These are phyloP conservation scores for Porites lobata DNA, from an alignment of 92 coral and sea anemone species.

Conservation along the genomic window DNA sequence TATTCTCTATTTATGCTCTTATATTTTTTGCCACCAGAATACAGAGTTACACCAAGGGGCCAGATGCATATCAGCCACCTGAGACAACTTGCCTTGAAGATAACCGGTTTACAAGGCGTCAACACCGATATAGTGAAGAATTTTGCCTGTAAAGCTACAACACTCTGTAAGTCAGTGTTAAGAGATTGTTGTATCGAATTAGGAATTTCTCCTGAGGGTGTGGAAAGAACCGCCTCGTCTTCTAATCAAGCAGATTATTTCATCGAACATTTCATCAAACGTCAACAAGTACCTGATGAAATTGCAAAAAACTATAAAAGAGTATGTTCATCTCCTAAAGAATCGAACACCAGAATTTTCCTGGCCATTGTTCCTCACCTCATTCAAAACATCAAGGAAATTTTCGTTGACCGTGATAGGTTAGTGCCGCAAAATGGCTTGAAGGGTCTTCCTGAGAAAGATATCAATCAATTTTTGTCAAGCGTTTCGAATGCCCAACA, in stretches of 20 bases:
- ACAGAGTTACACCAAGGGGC: conserved; percentile 23
- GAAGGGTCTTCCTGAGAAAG: not conserved
- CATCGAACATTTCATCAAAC: not conserved
- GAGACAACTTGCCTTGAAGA: conserved; percentile 18
- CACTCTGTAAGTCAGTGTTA: not conserved
- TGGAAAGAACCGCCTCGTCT: not conserved
- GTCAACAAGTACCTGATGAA: not conserved
- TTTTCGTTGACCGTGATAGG: not conserved
- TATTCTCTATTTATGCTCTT: no score
- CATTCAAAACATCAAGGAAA: conserved; percentile 15
- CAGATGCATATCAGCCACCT: conserved; percentile 25
- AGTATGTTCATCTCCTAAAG: not conserved
- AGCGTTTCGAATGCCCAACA: not conserved
- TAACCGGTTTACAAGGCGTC: not conserved
- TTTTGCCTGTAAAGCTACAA: not conserved
- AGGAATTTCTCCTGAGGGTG: not conserved
- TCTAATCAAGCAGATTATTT: not conserved
- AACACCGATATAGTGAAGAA: not conserved
- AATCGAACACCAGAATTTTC: not conserved
- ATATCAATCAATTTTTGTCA: not conserved
- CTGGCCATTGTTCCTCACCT: not conserved
- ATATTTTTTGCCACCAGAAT: not conserved
- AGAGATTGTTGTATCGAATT: not conserved
- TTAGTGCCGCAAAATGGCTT: conserved; percentile 9
- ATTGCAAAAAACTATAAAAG: not conserved